Conservation (phyloP, 2,113 vertebrate genomes). For the Leucoraja erinaceus region DNA sequence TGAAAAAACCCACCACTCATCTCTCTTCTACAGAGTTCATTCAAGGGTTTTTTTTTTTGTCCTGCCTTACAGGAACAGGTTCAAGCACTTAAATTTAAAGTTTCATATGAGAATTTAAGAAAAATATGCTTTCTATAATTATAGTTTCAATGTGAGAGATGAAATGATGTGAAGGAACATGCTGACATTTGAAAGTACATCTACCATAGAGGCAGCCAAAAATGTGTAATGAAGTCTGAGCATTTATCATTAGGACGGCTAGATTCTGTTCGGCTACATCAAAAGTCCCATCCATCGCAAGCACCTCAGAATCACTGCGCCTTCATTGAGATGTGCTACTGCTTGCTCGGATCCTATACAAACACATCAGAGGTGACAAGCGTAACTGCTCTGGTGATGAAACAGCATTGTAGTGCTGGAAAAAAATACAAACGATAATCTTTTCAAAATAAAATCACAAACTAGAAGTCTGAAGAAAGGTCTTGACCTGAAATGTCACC, state of each 20-base stretch:
- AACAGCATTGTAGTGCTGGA: neutral
- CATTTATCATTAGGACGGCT: neutral
- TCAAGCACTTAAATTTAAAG: neutral
- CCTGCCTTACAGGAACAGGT: neutral
- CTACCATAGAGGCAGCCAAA: neutral
- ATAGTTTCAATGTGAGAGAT: neutral
- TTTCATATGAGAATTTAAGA: neutral
- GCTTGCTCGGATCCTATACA: neutral
- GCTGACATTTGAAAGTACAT: neutral
- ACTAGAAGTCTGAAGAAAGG: neutral
- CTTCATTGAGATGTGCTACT: neutral
- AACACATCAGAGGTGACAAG: neutral
- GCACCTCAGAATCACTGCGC: neutral
- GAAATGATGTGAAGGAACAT: neutral
- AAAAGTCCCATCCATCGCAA: neutral
- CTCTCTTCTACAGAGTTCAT: neutral
- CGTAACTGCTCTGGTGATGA: neutral
- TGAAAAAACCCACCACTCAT: neutral
- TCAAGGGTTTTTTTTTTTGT: constrained; percentile 3
- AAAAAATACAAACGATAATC: neutral
- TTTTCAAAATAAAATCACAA: neutral
- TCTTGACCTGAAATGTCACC: too few species aligned
- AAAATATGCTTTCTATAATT: neutral
- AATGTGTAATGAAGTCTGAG: neutral
- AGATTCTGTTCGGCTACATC: neutral